Conservation (phyloP, 2,888 invertebrate genomes). For the Heteropelma amictum region DNA sequence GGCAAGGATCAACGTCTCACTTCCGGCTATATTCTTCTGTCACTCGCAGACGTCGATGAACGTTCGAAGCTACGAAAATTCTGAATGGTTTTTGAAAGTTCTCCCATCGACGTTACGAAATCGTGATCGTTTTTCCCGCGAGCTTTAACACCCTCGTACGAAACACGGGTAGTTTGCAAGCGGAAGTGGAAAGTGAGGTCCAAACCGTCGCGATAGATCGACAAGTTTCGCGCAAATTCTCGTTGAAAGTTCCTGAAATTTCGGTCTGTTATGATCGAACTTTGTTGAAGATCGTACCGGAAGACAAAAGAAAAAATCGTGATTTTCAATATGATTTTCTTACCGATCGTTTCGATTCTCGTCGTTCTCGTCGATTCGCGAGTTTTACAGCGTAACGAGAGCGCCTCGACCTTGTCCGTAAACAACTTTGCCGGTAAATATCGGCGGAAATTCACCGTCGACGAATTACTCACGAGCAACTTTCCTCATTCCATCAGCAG, state of each 20-base stretch:
- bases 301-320: neutral
- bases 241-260: neutral
- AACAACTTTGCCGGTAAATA: constrained; percentile 37
- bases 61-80: too few relatives aligned
- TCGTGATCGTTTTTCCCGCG: too few relatives aligned
- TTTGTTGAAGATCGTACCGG: neutral
- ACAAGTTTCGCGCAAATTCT: too few relatives aligned
- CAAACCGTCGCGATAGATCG: too few relatives aligned
- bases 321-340: constrained; percentile 64
- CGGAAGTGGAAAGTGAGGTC: neutral
- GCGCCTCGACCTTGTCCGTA: constrained; percentile 12
- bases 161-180: too few relatives aligned
- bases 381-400: constrained; percentile 54
- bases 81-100: too few relatives aligned
- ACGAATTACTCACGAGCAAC: constrained; percentile 83
- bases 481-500: constrained; percentile 85
- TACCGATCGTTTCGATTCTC: constrained; percentile 57
- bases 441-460: constrained; percentile 81
- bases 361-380: constrained; percentile 55
- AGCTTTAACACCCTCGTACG: too few relatives aligned
- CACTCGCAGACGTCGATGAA: neutral
- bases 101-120: too few relatives aligned
- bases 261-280: constrained; percentile 15
- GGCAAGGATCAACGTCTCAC: neutral
- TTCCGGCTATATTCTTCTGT: neutral